A percentile compares a stretch with the other conserved stretches of the same genome.
Conservation (phyloP, 2,797 vertebrate genomes). For the Malacoraja senta region DNA sequence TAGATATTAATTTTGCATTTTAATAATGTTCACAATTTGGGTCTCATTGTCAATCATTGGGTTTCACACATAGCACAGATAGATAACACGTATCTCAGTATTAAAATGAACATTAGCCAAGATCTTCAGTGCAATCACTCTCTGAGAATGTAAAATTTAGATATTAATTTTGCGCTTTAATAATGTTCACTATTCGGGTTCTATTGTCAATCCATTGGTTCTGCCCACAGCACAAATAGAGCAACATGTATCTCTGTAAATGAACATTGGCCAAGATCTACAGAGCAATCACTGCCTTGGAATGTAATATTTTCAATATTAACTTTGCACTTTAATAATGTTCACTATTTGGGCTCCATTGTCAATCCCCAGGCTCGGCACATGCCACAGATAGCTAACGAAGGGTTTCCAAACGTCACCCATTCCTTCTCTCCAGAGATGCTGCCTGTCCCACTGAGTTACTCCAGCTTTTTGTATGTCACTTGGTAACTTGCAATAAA, state of each 20-base stretch:
- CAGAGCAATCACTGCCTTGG: not conserved
- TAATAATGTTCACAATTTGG: not conserved
- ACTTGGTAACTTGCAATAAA: not conserved
- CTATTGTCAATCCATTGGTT: not conserved
- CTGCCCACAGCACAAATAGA: too few relatives aligned
- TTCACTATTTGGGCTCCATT: not conserved
- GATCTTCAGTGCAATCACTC: not conserved
- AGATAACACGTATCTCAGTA: not conserved
- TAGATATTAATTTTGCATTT: not conserved
- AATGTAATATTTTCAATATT: not conserved
- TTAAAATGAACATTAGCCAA: not conserved
- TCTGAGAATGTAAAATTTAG: not conserved
- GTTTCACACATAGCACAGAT: too few relatives aligned
- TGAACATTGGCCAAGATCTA: not conserved
- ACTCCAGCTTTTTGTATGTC: too few relatives aligned
- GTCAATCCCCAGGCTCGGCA: not conserved
- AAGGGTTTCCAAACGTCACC: too few relatives aligned
- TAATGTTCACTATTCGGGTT: not conserved
- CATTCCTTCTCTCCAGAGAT: too few relatives aligned
- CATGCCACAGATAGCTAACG: too few relatives aligned
- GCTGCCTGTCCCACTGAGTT: too few relatives aligned
- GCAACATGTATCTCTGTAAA: not conserved
- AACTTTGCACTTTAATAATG: not conserved
- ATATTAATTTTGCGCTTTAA: not conserved
- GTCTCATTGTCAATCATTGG: not conserved